Evolutionary conservation across 1,140 invertebrate species (phyloP), one percentile per base, ranked within the genome.

Genomic region (Drosophila setifemur): DNA sequence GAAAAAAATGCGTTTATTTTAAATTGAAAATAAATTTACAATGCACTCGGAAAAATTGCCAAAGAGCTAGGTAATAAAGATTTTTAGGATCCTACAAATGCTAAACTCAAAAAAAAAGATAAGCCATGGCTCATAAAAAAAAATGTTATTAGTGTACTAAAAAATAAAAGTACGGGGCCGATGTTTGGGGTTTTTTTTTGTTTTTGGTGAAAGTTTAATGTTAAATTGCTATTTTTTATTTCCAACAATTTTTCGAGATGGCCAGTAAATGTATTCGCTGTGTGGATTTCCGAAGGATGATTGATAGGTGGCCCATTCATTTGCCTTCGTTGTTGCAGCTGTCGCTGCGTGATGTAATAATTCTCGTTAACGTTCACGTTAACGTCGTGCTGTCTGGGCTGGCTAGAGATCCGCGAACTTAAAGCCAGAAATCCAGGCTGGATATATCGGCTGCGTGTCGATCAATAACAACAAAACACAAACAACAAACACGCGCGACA

Each of bases 1-100:
- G 60, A 86, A 73, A 73, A n/a, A 73, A 64, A 64, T 72, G 69
- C 69, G 69, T 73, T 72, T 72, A 66, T 64, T 73, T 73, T 42
- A 72, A 73, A 63, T 72, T 63, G 57, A 73, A 73, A 73, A 73
- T 72, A 72, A 44, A 66, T 73, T 66, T 40, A 40, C 55, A 40
- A 31, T 64, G 58, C 70, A 73, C 70, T 73, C 49, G 6, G 18
- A 73, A 52, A 64, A 72, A 60, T 21, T 9, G 9, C 16, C 5
- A 16, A 35, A 12, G 5, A 6, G 29, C 11, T 4, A 35, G 31
- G 0, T 21, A 16, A 19, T 39, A n/a, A 11, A 44, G 25, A 33
- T 19, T 7, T 11, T 23, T 7, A n/a, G 31, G 8, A 12, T 33
- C 1, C n/a, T 11, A 55, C 21, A 55, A 28, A 19, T 3, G 29